Evolutionary conservation across 2,797 vertebrate genomes (phyloP), one percentile per base, ranked within the genome.

Genomic region (Helarctos malayanus): DNA sequence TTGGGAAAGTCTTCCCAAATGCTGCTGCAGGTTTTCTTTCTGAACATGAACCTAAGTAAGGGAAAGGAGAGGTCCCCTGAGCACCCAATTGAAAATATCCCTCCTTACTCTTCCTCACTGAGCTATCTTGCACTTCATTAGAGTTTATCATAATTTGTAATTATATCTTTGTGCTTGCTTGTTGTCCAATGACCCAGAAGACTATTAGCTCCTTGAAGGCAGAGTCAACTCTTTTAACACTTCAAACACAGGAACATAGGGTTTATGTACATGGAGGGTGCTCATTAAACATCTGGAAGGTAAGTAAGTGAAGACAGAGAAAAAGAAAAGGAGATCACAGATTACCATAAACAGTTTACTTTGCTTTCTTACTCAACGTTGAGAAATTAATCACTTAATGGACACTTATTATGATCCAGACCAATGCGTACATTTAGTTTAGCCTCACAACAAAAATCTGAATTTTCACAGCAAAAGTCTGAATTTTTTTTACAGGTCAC

Each of bases 401-500:
- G 57, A 27, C 35, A 95, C 12, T 65, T 81, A 78, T 27, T 63
- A 73, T 23, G 47, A 89, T 19, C 38, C 49, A 73, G 10, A 57
- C 25, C 15, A 75, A 41, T 91, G 57, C 13, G 45, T 11, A 56
- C 2, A 7, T 57, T 85, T 54, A 38, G 19, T 76, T 93, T 76
- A 78, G 59, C 32, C n/a, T 96, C 71, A 32, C 49, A 89, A n/a
- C 32, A n/a, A 32, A 65, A n/a, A 14, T 32, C 59, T n/a, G 15
- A 65, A n/a, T 65, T 65, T 65, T 65, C 65, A 15, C 13, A 16
- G 52, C 52, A 52, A 15, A 52, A 83, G 13, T 71, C 41, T 71
- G 19, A 80, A 81, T 87, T 88, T 97, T 76, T 57, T 91, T 91
- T 76, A 14, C 80, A 92, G 38, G 32, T 89, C 91, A 84, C 65